These are phyloP conservation scores for Caenorhabditis doughertyi DNA, from an alignment of 2,888 invertebrate species.

Conservation along the genomic window DNA sequence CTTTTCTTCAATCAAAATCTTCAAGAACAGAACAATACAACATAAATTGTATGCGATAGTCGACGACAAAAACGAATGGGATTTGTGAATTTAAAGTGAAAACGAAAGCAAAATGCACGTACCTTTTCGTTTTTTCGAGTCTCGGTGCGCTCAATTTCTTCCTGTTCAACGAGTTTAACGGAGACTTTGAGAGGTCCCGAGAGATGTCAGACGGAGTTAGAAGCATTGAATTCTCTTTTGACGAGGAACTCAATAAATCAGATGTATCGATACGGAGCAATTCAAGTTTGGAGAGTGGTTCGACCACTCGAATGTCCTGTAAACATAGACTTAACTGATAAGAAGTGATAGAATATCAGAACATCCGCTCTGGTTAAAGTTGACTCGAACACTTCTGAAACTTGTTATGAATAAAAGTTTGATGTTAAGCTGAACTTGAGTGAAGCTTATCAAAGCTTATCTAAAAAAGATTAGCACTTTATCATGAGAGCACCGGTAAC, in stretches of 20 bases:
- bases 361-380: no score
- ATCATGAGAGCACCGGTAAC: no score
- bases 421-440: no score
- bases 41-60: conserved; percentile 38
- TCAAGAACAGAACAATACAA: conserved; percentile 23
- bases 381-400: no score
- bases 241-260: conserved; percentile 24
- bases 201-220: conserved; percentile 40
- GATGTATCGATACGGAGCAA: conserved; percentile 41
- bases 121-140: conserved; percentile 61
- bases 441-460: no score
- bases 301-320: conserved; percentile 3
- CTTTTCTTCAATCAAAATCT: conserved; percentile 2
- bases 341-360: no score
- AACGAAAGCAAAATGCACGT: conserved; percentile 8
- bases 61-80: background rate
- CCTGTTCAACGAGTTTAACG: conserved; percentile 52
- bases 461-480: no score
- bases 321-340: no score
- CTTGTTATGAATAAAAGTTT: no score
- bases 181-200: conserved; percentile 33
- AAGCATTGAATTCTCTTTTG: conserved; percentile 37
- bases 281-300: conserved; percentile 37
- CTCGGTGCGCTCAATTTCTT: conserved; percentile 54
- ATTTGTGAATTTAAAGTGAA: conserved; percentile 17